Evolutionary conservation across 2,888 invertebrate species (phyloP).

Genomic region (Ectemnius cavifrons): DNA sequence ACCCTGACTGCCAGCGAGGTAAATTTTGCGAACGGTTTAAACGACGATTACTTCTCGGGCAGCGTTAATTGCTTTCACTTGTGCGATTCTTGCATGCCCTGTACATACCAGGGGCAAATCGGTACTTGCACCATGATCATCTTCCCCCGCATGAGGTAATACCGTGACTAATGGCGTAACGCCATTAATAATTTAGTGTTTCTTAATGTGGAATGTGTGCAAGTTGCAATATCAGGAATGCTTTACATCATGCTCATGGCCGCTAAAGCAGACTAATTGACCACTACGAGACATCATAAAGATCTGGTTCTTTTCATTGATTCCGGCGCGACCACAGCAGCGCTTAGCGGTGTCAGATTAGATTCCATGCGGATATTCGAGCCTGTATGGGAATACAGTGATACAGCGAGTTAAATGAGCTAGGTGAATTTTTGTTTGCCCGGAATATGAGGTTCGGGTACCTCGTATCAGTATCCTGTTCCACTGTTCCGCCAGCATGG

Average conservation of each 20-base stretch:
- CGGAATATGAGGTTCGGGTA: not conserved
- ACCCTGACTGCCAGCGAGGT: too few relatives aligned
- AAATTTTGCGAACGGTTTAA: too few relatives aligned
- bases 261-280: not conserved
- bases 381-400: not conserved
- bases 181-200: too few relatives aligned
- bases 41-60: too few relatives aligned
- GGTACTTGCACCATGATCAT: too few relatives aligned
- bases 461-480: conserved; percentile 22
- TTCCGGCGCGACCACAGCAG: not conserved
- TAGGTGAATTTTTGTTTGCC: not conserved
- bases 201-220: too few relatives aligned
- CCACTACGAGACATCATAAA: not conserved
- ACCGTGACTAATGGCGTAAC: too few relatives aligned
- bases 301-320: not conserved
- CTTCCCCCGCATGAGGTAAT: too few relatives aligned
- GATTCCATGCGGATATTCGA: not conserved
- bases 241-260: not conserved
- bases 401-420: not conserved
- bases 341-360: not conserved
- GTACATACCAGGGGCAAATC: too few relatives aligned
- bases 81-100: too few relatives aligned
- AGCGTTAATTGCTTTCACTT: too few relatives aligned
- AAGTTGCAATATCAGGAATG: not conserved
- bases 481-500: conserved; percentile 28